Evolutionary conservation across 2,888 invertebrate species (phyloP).

Genomic region (Euspilapteryx auroguttella): DNA sequence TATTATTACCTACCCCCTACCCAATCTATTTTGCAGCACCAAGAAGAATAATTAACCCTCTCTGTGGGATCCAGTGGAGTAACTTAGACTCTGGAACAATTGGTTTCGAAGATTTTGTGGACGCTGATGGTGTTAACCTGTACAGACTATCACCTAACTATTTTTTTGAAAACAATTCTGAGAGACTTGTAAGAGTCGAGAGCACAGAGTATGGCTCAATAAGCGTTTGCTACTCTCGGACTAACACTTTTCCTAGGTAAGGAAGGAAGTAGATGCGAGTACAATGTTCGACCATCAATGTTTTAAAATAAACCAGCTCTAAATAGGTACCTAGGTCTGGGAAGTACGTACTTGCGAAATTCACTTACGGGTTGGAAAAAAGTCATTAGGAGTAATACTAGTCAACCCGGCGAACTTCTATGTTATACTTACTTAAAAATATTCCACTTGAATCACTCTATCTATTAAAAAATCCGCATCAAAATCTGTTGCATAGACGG

Average conservation of each 20-base stretch:
- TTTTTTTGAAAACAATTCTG: conserved; percentile 41
- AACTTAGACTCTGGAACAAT: conserved; percentile 21
- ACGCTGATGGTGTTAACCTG: conserved; percentile 53
- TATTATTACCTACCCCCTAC: too few species aligned
- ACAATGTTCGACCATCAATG: neutral
- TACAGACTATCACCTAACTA: conserved; percentile 66
- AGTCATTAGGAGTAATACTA: too few species aligned
- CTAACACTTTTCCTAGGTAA: conserved; percentile 11
- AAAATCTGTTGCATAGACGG: too few species aligned
- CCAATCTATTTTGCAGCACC: conserved; percentile 50
- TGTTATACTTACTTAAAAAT: too few species aligned
- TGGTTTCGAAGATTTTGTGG: conserved; percentile 47
- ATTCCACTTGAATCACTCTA: too few species aligned
- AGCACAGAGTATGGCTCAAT: conserved; percentile 38
- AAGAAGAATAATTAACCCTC: conserved; percentile 49
- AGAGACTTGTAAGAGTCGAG: conserved; percentile 39
- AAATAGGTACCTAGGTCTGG: too few species aligned
- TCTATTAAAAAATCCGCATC: too few species aligned
- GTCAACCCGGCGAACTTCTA: too few species aligned
- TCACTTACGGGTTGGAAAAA: too few species aligned
- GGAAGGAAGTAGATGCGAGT: too few species aligned
- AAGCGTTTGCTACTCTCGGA: conserved; percentile 61
- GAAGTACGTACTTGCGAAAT: too few species aligned
- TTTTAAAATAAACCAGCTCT: neutral
- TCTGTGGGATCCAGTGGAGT: conserved; percentile 40